Evolutionary conservation across 2,888 invertebrate species (phyloP).

Genomic region (Criorhina ranunculi): DNA sequence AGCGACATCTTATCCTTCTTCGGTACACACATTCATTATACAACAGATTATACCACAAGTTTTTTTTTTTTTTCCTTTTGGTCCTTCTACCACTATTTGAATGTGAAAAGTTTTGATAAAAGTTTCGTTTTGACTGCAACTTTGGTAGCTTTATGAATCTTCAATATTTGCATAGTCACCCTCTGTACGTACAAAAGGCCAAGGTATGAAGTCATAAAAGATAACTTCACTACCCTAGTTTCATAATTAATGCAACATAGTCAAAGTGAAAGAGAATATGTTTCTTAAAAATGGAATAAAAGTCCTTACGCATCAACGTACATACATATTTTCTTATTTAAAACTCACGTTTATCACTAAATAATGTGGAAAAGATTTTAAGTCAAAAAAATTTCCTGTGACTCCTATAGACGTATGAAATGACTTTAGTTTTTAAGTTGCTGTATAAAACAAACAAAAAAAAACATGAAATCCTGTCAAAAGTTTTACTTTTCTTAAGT

Average conservation of each 20-base stretch:
- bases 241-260: constrained; percentile 13
- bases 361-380: too few species aligned
- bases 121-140: constrained; percentile 36
- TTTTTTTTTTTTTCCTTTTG: not conserved
- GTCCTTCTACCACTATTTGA: not conserved
- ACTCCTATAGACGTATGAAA: not conserved
- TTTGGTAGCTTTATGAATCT: constrained; percentile 41
- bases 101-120: constrained; percentile 4
- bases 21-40: constrained; percentile 29
- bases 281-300: not conserved
- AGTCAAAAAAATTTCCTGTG: too few species aligned
- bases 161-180: constrained; percentile 18
- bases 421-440: not conserved
- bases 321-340: too few species aligned
- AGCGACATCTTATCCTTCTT: constrained; percentile 1
- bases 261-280: constrained; percentile 4
- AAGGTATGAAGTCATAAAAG: not conserved
- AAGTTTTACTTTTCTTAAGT: constrained; percentile 30
- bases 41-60: constrained; percentile 31
- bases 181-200: not conserved
- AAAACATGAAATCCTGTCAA: constrained; percentile 25
- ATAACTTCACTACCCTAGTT: not conserved
- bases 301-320: too few species aligned
- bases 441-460: constrained; percentile 14
- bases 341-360: too few species aligned